These are phyloP conservation scores for Tineola bisselliella DNA, from an alignment of 2,888 invertebrate genomes.

Conservation along the genomic window DNA sequence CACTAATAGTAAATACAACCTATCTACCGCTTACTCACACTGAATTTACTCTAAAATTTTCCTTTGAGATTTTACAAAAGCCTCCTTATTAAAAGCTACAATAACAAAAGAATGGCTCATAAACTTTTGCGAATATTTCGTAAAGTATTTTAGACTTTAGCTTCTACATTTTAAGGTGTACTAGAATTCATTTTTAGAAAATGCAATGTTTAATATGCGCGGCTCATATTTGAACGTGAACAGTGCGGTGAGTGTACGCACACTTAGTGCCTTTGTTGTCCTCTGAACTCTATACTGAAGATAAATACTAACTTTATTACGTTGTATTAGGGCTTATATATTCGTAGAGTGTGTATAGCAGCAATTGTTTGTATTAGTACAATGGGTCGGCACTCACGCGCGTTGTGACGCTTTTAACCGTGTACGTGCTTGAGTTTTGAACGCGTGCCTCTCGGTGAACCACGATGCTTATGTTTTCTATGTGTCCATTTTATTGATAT, in stretches of 20 bases:
- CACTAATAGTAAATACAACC: too few relatives aligned
- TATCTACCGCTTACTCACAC: background rate
- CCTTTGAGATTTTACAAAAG: background rate
- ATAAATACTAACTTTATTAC: background rate
- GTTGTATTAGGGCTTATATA: background rate
- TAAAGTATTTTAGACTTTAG: background rate
- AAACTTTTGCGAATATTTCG: background rate
- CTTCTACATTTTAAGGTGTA: background rate
- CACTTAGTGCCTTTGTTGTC: background rate
- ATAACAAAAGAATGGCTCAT: constrained; percentile 9
- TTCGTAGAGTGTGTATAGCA: background rate
- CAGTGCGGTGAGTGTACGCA: constrained; percentile 7
- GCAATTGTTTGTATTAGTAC: background rate
- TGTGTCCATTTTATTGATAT: constrained; percentile 1
- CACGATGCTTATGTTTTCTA: background rate
- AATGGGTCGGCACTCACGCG: constrained; percentile 5
- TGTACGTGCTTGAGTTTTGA: constrained; percentile 10
- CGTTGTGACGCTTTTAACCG: constrained; percentile 11
- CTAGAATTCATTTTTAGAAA: background rate
- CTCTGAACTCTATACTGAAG: background rate
- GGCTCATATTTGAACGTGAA: constrained; percentile 5
- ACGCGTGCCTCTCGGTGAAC: background rate
- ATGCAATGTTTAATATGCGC: constrained; percentile 12
- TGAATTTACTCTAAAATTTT: background rate
- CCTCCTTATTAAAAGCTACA: constrained; percentile 13